Percentiles rank a stretch among this genome's conserved stretches.
phyloP scores from a whole-genome alignment of 2,113 vertebrate genomes.

The Delphinapterus leucas region DNA sequence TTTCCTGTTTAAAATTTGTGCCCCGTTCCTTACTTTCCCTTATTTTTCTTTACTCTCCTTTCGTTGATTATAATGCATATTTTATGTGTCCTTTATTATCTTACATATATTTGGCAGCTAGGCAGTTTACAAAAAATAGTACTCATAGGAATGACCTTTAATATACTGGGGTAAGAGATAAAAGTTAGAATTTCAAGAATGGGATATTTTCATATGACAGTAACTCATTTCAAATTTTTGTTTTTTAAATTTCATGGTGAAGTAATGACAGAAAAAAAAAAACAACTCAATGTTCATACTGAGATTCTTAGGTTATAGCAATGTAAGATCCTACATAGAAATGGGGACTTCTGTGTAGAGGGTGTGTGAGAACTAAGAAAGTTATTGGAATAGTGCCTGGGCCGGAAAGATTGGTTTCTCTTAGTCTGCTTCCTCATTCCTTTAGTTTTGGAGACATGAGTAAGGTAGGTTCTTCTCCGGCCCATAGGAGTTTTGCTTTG shows the following conservation, averaged over 20 bases:
- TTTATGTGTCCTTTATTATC: background rate
- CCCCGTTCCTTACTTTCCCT: background rate
- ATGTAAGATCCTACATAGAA: background rate
- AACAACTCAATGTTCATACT: background rate
- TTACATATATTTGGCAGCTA: background rate
- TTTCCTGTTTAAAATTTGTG: background rate
- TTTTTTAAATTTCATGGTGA: background rate
- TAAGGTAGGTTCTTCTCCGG: background rate
- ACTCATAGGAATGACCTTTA: background rate
- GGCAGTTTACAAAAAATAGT: background rate
- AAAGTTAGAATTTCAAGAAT: constrained; percentile 37
- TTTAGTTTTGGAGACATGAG: background rate
- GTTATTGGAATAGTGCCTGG: background rate
- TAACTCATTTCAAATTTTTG: background rate
- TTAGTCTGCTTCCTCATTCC: background rate
- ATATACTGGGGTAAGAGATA: background rate
- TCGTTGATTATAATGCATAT: background rate
- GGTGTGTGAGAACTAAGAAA: background rate
- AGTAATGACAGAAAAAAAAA: background rate
- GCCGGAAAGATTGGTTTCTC: background rate
- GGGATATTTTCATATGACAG: background rate
- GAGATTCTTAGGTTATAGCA: background rate
- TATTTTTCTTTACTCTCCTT: background rate
- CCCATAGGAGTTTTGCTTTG: background rate
- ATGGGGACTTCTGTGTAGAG: background rate